Evolutionary conservation across 2,113 vertebrate species (phyloP).

Genomic region (Salvelinus namaycush): DNA sequence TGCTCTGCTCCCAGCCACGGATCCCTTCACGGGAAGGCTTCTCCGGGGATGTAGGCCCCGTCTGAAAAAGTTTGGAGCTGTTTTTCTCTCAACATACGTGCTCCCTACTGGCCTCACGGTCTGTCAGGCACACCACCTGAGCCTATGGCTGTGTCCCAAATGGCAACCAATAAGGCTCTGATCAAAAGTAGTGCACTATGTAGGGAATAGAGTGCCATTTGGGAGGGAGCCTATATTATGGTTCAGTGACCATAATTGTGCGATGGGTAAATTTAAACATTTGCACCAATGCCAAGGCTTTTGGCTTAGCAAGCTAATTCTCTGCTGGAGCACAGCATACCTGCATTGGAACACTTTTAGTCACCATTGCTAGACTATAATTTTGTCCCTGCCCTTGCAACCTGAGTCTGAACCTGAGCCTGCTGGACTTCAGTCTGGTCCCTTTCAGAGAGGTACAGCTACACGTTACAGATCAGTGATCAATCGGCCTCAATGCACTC

Average conservation of each 20-base stretch:
- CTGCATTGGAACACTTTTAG: too few species aligned
- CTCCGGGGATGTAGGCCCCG: slow-evolving; percentile 37
- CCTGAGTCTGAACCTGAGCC: not conserved
- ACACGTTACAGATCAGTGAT: not conserved
- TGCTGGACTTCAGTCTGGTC: not conserved
- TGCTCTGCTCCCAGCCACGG: slow-evolving; percentile 21
- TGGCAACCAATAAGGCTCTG: too few species aligned
- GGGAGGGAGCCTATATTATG: not conserved
- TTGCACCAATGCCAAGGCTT: too few species aligned
- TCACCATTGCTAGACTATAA: too few species aligned
- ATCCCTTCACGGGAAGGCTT: slow-evolving; percentile 42
- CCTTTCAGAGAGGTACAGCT: not conserved
- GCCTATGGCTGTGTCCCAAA: not conserved
- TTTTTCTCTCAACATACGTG: not conserved
- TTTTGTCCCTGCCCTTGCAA: too few species aligned
- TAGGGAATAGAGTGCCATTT: too few species aligned
- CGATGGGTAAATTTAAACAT: too few species aligned
- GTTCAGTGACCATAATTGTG: too few species aligned
- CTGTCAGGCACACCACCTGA: not conserved
- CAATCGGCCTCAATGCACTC: not conserved
- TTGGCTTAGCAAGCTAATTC: too few species aligned
- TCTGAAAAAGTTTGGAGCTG: slow-evolving; percentile 1
- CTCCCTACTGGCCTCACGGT: not conserved
- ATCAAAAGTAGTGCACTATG: too few species aligned
- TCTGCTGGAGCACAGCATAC: too few species aligned